Evolutionary conservation across 2,888 invertebrate genomes (phyloP).

Genomic region (Cephus runcator): DNA sequence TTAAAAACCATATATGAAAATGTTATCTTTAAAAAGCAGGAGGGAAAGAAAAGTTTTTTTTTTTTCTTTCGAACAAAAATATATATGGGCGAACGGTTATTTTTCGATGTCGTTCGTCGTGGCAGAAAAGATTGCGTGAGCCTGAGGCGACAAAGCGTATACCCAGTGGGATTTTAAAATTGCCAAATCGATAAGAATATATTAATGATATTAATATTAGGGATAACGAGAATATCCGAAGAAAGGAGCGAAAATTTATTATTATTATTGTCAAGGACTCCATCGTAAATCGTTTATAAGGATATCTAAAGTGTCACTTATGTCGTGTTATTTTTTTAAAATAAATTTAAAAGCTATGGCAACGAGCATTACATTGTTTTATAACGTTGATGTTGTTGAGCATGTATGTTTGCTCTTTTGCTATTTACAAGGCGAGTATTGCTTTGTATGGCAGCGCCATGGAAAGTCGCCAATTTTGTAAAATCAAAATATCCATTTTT

Average conservation of each 20-base stretch:
- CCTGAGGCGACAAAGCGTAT: neutral
- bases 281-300: neutral
- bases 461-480: neutral
- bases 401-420: neutral
- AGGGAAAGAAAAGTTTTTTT: neutral
- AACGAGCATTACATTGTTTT: neutral
- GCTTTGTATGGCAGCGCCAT: neutral
- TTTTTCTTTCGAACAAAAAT: too few relatives aligned
- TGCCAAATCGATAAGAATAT: neutral
- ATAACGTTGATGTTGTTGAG: neutral
- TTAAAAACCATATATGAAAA: neutral
- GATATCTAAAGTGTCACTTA: neutral
- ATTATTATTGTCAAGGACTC: neutral
- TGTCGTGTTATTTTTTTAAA: neutral
- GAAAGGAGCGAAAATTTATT: neutral
- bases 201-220: neutral
- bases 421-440: neutral
- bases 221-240: neutral
- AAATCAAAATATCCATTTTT: neutral
- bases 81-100: neutral
- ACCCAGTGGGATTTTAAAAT: neutral
- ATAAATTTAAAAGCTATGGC: neutral
- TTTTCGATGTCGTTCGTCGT: neutral
- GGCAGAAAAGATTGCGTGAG: neutral
- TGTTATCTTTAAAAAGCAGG: neutral